Conservation (phyloP, 2,888 invertebrate genomes). For the Priocnemis perturbator region DNA sequence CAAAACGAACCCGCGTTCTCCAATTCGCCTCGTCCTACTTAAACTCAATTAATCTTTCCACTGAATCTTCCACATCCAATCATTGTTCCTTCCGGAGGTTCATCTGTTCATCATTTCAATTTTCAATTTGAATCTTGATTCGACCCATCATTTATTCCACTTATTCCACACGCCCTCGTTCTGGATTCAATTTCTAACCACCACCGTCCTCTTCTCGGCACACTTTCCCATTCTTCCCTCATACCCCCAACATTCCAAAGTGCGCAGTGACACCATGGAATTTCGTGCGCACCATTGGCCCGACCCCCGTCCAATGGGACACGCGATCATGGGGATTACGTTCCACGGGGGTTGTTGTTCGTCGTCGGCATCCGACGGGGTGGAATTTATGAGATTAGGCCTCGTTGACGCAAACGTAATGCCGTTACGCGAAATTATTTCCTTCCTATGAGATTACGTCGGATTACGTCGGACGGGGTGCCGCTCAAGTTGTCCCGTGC, state of each 20-base stretch:
- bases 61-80: no score
- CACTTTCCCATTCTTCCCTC: not conserved
- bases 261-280: constrained; percentile 47
- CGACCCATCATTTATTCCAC: no score
- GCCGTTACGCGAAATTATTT: constrained; percentile 48
- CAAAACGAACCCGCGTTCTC: no score
- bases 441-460: constrained; percentile 40
- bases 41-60: no score
- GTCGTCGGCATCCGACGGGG: constrained; percentile 36
- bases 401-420: constrained; percentile 56
- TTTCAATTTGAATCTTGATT: no score
- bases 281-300: constrained; percentile 53
- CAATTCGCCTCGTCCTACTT: no score
- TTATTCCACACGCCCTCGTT: no score
- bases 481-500: no score
- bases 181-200: no score
- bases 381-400: constrained; percentile 44
- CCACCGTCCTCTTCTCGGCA: not conserved
- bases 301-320: constrained; percentile 47
- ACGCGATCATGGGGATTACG: constrained; percentile 6
- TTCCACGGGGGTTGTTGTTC: constrained; percentile 33
- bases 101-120: no score
- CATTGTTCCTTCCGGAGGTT: no score
- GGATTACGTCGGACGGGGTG: constrained; percentile 24
- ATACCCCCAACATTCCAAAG: not conserved